A percentile compares a stretch with the other conserved stretches of the same genome.
phyloP scores from a whole-genome alignment of 2,888 invertebrate species.

The Stenoptilia bipunctidactyla region DNA sequence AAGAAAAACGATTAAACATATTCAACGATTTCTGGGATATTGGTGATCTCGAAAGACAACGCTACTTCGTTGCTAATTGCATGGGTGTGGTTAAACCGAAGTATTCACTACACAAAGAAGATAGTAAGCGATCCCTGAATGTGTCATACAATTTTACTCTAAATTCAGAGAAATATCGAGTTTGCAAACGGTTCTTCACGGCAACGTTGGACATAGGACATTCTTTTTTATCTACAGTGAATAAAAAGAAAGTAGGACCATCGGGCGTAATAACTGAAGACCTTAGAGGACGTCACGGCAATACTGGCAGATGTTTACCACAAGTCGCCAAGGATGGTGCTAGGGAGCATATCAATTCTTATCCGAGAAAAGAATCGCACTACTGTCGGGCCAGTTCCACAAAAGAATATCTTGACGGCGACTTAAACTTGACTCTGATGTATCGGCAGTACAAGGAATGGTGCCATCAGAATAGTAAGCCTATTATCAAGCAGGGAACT shows the following conservation, averaged over 20 bases:
- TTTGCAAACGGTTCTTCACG: constrained; percentile 6
- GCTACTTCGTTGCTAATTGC: constrained; percentile 2
- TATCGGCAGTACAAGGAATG: constrained; percentile 3
- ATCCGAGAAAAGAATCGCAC: background rate
- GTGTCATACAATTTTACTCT: constrained; percentile 4
- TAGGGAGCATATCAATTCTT: constrained; percentile 6
- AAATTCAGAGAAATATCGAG: constrained; percentile 6
- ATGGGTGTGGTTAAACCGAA: constrained; percentile 6
- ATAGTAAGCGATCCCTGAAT: too few relatives aligned
- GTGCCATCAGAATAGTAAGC: constrained; percentile 1
- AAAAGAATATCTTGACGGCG: constrained; percentile 8
- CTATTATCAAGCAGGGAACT: constrained; percentile 8
- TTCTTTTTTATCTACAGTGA: constrained; percentile 6
- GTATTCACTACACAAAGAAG: constrained; percentile 2
- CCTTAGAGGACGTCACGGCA: constrained; percentile 1
- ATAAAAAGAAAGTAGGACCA: constrained; percentile 4
- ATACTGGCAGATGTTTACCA: constrained; percentile 4
- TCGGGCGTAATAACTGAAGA: background rate
- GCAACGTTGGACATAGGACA: too few relatives aligned
- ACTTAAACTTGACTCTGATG: constrained; percentile 6
- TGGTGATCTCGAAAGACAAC: constrained; percentile 1
- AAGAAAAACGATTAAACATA: constrained; percentile 1
- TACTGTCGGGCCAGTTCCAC: constrained; percentile 2
- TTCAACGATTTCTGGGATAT: constrained; percentile 1
- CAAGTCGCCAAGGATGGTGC: constrained; percentile 6